phyloP scores from a whole-genome alignment of 53 echinoderm and acorn worm species.

The Echinarachnius parma region DNA sequence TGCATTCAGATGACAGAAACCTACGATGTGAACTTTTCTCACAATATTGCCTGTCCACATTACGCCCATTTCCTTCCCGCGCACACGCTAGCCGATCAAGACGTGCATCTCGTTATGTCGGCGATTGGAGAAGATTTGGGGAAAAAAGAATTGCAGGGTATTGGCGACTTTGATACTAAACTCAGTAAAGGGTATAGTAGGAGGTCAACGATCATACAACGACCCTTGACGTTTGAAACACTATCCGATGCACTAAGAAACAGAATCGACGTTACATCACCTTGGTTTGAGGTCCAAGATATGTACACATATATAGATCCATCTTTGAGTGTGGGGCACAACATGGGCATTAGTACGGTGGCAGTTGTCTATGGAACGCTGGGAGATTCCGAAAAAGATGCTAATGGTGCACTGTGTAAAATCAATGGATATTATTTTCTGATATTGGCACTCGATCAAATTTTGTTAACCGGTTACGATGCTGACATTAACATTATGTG shows the following conservation, averaged over 20 bases:
- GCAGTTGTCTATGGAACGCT: background rate
- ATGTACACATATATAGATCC: slow-evolving; percentile 7
- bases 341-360: background rate
- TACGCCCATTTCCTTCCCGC: slow-evolving; percentile 7
- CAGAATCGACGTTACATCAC: background rate
- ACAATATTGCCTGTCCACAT: background rate
- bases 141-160: slow-evolving; percentile 4
- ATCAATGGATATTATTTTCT: background rate
- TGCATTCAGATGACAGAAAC: background rate
- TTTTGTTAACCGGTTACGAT: background rate
- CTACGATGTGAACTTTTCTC: slow-evolving; percentile 6
- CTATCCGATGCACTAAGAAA: background rate
- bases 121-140: background rate
- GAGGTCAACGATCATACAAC: background rate
- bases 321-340: background rate
- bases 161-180: background rate
- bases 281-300: background rate
- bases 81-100: slow-evolving; percentile 7
- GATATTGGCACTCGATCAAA: background rate
- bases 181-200: no score
- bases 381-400: background rate
- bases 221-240: background rate
- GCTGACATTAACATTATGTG: background rate
- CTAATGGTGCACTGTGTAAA: background rate
- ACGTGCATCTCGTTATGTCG: background rate